Base-by-base conservation (phyloP, 2,797 vertebrate species). In the Neomorphus geoffroyi region DNA sequence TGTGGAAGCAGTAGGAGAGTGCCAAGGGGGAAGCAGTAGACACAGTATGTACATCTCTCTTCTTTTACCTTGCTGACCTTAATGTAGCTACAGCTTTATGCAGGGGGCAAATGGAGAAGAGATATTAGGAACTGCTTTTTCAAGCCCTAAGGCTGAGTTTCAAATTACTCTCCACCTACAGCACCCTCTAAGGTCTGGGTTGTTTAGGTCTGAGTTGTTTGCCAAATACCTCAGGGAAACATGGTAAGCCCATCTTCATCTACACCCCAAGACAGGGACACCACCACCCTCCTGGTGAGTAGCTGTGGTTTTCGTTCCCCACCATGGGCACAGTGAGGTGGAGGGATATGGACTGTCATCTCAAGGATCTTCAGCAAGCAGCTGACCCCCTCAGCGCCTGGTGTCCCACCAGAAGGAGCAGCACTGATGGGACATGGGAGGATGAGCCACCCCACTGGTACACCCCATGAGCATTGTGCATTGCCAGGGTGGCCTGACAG, bases 201-300 rank as follows among this genome's bases (percentile, higher is more conserved):
- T 71, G 45, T 35, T 79, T 65, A 32, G 24, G 35, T 66, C 30
- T 57, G 45, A 6, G 17, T 92, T 83, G 37, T 80, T 84, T 86
- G 37, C 41, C 13, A 4, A 33, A 69, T 61, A 65, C 12, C 16
- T 11, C 46, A 75, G 53, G 41, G 32, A 94, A 78, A n/a, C 0
- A 0, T 30, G 50, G 19, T 75, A 30, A 78, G 6, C 58, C 21
- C 33, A 45, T 10, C 32, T 81, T 51, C 30, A 11, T 26, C 75
- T 23, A 0, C 2, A 0, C 82, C 51, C 10, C 0, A 0, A n/a
- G n/a, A 3, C 26, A 28, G 51, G 39, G 35, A 24, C 11, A 12
- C 58, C 56, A 18, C 50, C 3, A 5, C 15, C 10, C 23, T 70
- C 57, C 45, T 39, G 58, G 7, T 5, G 5, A 80, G 65, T 0